These are phyloP conservation scores for Zapus hudsonius DNA, from an alignment of 2,113 vertebrate genomes.

Conservation along the genomic window DNA sequence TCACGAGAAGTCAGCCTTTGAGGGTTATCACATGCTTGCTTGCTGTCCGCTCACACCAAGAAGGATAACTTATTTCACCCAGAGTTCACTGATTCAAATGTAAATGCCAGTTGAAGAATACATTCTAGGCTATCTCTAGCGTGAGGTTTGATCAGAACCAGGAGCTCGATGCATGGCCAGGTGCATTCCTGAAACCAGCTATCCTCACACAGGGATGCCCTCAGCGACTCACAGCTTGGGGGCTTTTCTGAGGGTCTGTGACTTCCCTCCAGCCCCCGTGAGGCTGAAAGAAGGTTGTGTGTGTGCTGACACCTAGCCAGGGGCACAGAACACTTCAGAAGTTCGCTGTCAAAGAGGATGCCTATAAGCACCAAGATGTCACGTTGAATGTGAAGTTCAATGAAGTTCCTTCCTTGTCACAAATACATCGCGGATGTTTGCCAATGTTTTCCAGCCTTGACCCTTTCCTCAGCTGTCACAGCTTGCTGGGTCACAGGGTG, in stretches of 20 bases:
- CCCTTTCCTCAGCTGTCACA: not conserved
- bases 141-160: not conserved
- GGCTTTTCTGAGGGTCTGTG: not conserved
- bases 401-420: not conserved
- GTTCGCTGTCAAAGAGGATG: not conserved
- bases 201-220: not conserved
- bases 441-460: not conserved
- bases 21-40: not conserved
- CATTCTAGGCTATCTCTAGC: not conserved
- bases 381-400: not conserved
- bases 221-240: not conserved
- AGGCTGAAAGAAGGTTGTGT: not conserved
- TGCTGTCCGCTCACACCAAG: not conserved
- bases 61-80: not conserved
- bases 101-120: not conserved
- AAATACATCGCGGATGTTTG: not conserved
- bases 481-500: not conserved
- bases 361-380: not conserved
- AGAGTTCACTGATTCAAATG: not conserved
- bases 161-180: not conserved
- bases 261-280: not conserved
- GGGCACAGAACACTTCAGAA: accelerated
- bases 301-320: not conserved
- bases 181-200: not conserved
- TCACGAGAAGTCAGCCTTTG: not conserved